These are phyloP conservation scores for Barnardius zonarius DNA, from an alignment of 2,113 vertebrate genomes.

Conservation along the genomic window DNA sequence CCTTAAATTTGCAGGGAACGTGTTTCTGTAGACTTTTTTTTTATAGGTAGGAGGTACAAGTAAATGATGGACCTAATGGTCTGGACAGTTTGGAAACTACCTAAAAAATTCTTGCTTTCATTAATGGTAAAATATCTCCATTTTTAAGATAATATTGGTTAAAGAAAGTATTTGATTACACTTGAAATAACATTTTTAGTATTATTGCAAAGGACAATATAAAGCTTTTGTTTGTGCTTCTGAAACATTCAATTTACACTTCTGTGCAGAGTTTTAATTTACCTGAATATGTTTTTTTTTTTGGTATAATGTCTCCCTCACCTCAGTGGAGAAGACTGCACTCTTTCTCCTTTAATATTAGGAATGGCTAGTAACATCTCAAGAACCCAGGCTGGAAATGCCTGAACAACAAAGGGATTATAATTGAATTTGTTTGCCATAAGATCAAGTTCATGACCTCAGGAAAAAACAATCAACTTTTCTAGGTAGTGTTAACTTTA, in stretches of 20 bases:
- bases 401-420: not conserved
- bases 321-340: not conserved
- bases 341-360: not conserved
- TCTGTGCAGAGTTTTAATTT: not conserved
- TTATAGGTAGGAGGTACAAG: not conserved
- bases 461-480: not conserved
- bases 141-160: not conserved
- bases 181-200: not conserved
- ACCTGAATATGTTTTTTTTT: rapidly evolving
- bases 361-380: not conserved
- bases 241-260: not conserved
- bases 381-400: not conserved
- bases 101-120: not conserved
- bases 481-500: not conserved
- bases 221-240: not conserved
- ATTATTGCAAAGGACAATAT: not conserved
- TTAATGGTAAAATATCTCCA: not conserved
- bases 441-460: not conserved
- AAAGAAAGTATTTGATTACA: not conserved
- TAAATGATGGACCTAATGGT: not conserved
- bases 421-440: not conserved
- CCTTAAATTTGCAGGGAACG: not conserved
- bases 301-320: not conserved
- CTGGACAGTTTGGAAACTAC: not conserved
- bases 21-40: not conserved